Percentiles rank a stretch among this genome's conserved stretches.
These are phyloP conservation scores for Megastigmus dorsalis DNA, from an alignment of 2,888 invertebrate species.

Conservation along the genomic window DNA sequence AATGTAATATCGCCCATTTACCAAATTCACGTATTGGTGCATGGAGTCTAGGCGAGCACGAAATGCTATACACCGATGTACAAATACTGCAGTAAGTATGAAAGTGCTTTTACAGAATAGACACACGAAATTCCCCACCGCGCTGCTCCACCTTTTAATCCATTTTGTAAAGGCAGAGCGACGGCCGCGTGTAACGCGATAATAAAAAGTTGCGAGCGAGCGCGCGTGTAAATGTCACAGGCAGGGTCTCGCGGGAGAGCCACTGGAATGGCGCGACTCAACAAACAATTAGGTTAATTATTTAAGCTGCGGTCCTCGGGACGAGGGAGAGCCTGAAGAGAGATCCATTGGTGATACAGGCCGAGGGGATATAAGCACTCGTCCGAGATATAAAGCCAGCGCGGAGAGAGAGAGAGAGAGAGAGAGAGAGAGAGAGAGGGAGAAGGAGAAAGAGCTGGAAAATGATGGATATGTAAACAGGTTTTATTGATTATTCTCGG, in stretches of 20 bases:
- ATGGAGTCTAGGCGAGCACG: no score
- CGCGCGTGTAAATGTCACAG: neutral
- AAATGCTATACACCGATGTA: no score
- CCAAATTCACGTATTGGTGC: no score
- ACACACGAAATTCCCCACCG: conserved; percentile 20
- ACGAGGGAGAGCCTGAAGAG: neutral
- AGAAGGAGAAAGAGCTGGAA: neutral
- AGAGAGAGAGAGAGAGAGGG: conserved; percentile 13
- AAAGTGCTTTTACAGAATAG: no score
- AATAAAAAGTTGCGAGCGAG: conserved; percentile 49
- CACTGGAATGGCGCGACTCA: conserved; percentile 17
- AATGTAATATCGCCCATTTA: no score
- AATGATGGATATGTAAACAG: conserved; percentile 23
- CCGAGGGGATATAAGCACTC: no score
- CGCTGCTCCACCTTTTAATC: conserved; percentile 23
- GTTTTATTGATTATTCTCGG: conserved; percentile 31
- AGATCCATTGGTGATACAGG: no score
- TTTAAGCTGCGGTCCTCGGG: conserved; percentile 56
- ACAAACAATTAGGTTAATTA: conserved; percentile 65
- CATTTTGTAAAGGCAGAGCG: conserved; percentile 12
- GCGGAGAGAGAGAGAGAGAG: no score
- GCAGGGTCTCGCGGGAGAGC: conserved; percentile 15
- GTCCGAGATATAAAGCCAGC: no score
- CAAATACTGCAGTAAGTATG: no score
- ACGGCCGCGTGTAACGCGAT: conserved; percentile 21